These are phyloP conservation scores for Rhinoptilus africanus DNA, from an alignment of 2,113 vertebrate genomes.

Conservation along the genomic window DNA sequence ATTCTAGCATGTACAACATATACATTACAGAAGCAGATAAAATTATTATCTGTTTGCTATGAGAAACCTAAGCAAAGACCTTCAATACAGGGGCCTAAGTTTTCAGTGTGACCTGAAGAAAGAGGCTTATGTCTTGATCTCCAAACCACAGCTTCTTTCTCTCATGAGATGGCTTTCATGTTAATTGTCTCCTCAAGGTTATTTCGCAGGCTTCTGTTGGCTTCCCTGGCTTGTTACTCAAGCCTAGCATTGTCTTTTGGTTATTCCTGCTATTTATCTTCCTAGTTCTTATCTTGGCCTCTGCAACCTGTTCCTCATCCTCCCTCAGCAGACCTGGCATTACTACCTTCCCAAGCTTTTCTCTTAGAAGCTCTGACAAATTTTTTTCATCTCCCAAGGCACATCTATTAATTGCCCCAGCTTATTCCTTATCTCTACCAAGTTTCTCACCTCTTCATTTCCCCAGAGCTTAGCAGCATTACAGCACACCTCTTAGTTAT, in stretches of 20 bases:
- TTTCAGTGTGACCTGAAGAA: not conserved
- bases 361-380: not conserved
- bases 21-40: not conserved
- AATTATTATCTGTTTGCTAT: not conserved
- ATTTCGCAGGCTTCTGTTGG: slow-evolving; percentile 6
- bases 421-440: not conserved
- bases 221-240: slow-evolving; percentile 10
- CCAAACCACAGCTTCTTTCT: not conserved
- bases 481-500: not conserved
- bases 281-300: slow-evolving; percentile 23
- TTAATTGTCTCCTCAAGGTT: slow-evolving; percentile 18
- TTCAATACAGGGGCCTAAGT: not conserved
- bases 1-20: not conserved
- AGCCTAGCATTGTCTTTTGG: not conserved
- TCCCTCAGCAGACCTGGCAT: not conserved
- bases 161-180: not conserved
- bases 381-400: slow-evolving; percentile 36
- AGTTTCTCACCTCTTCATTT: slow-evolving; percentile 13
- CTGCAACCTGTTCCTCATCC: slow-evolving; percentile 1
- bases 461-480: not conserved
- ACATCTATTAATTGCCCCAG: not conserved
- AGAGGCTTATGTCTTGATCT: not conserved
- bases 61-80: not conserved
- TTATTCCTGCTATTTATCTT: slow-evolving; percentile 23
- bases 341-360: slow-evolving; percentile 4